Evolutionary conservation across 2,797 vertebrate species (phyloP), one percentile per base, ranked within the genome.

Genomic region (Enteromius fasciolatus): DNA sequence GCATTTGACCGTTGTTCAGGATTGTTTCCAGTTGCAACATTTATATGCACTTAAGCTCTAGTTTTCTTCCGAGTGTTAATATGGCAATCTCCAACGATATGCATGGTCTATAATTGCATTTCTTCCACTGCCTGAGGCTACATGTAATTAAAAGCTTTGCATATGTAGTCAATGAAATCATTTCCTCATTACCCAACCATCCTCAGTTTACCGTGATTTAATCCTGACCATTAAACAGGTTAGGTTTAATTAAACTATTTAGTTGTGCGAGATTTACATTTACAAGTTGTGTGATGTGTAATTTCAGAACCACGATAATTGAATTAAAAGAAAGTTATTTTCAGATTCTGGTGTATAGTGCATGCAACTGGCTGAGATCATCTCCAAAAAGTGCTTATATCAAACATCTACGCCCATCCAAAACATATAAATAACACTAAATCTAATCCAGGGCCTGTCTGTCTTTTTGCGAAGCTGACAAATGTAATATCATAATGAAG

Each of bases 131-230:
- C 93, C 92, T 87, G 84, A 89, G 92, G 93, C 93, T 90, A 92
- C 90, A 91, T 94, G 93, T 94, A 94, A 94, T 95, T 94, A 94
- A 94, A 91, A 90, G 90, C 91, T 90, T 90, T 87, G 89, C 88
- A 85, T 92, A 93, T 93, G 91, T 91, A 93, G 83, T 93, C 90
- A 87, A 90, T 90, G 91, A 91, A 93, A 93, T 92, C 78, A 91
- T 92, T 91, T 93, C 88, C 90, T 92, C 92, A 92, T 94, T 93
- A 94, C 84, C 81, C 83, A 88, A 82, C 85, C 89, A 90, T 89
- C 83, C 87, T 92, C 89, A 87, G 86, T 93, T 90, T 89, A 91
- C 91, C 87, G 83, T 84, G 89, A 81, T 91, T 89, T 90, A 91
- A 92, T 85, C 90, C 87, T 82, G 89, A 87, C 89, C 91, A 88